These are phyloP conservation scores for Papilio helenus DNA, from an alignment of 1,140 invertebrate genomes.

Conservation along the genomic window DNA sequence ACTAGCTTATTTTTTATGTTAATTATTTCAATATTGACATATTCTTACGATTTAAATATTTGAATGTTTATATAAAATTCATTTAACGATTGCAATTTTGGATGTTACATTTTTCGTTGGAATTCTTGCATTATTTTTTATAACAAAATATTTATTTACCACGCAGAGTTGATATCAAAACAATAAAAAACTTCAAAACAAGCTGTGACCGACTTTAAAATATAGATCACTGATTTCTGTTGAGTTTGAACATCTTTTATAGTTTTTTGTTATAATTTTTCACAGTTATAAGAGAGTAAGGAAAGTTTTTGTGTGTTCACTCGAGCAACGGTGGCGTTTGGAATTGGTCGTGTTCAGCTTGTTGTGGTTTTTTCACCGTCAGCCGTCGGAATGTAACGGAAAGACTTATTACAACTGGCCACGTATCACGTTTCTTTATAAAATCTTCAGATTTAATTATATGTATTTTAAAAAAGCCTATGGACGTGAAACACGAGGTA, in stretches of 20 bases:
- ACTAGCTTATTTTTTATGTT: too few relatives aligned
- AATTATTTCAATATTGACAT: too few relatives aligned
- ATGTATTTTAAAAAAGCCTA: too few relatives aligned
- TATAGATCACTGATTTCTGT: slow-evolving; percentile 22
- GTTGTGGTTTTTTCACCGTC: slow-evolving; percentile 24
- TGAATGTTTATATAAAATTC: background rate
- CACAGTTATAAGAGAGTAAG: slow-evolving; percentile 21
- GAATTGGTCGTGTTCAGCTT: slow-evolving; percentile 13
- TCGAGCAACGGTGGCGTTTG: slow-evolving; percentile 8
- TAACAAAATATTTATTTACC: background rate
- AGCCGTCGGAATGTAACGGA: slow-evolving; percentile 46
- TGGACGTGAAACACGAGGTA: background rate
- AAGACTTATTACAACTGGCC: slow-evolving; percentile 37
- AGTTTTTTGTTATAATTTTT: slow-evolving; percentile 18
- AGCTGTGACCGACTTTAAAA: slow-evolving; percentile 1
- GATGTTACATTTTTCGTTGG: background rate
- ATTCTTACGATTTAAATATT: background rate
- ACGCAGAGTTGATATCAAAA: background rate
- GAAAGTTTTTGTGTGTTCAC: slow-evolving; percentile 25
- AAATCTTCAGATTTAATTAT: background rate
- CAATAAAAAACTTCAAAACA: slow-evolving; percentile 8
- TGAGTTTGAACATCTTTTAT: background rate
- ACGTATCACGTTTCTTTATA: slow-evolving; percentile 17
- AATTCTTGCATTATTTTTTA: background rate
- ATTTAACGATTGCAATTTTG: background rate